Percentiles rank a stretch among this genome's conserved stretches.
phyloP scores from a whole-genome alignment of 2,888 invertebrate genomes.

The Chloroclysta siterata region DNA sequence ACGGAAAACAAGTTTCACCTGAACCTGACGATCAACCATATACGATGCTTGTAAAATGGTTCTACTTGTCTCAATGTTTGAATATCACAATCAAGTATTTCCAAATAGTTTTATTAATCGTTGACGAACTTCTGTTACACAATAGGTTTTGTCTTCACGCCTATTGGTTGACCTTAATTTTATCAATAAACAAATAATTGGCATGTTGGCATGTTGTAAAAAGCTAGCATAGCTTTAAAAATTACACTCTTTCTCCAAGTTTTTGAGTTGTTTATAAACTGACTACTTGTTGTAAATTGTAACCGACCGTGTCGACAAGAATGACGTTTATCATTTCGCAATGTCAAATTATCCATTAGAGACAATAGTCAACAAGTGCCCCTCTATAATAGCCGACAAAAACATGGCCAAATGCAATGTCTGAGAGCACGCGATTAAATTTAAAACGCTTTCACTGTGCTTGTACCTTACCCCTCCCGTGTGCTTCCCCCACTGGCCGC shows the following conservation, averaged over 20 bases:
- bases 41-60: slow-evolving; percentile 23
- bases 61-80: slow-evolving; percentile 11
- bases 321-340: slow-evolving; percentile 44
- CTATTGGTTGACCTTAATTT: slow-evolving; percentile 29
- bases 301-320: slow-evolving; percentile 40
- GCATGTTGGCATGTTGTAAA: slow-evolving; percentile 1
- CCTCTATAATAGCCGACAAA: slow-evolving; percentile 46
- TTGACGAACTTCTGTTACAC: slow-evolving; percentile 15
- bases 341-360: slow-evolving; percentile 43
- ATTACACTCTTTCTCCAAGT: slow-evolving; percentile 10
- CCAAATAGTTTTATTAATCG: slow-evolving; percentile 13
- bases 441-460: slow-evolving; percentile 77
- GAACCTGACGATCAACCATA: slow-evolving; percentile 46
- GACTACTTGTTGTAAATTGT: neutral
- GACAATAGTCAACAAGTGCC: slow-evolving; percentile 52
- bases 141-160: slow-evolving; percentile 16
- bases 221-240: slow-evolving; percentile 6
- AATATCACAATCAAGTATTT: slow-evolving; percentile 21
- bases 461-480: slow-evolving; percentile 43
- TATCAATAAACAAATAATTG: slow-evolving; percentile 12
- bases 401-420: slow-evolving; percentile 62
- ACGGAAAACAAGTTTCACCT: slow-evolving; percentile 63
- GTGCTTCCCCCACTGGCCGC: slow-evolving; percentile 39
- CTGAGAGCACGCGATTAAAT: slow-evolving; percentile 68
- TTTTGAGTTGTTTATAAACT: neutral